Evolutionary conservation across 2,888 invertebrate genomes (phyloP).

Genomic region (Scaptodrosophila latifasciaeformis): DNA sequence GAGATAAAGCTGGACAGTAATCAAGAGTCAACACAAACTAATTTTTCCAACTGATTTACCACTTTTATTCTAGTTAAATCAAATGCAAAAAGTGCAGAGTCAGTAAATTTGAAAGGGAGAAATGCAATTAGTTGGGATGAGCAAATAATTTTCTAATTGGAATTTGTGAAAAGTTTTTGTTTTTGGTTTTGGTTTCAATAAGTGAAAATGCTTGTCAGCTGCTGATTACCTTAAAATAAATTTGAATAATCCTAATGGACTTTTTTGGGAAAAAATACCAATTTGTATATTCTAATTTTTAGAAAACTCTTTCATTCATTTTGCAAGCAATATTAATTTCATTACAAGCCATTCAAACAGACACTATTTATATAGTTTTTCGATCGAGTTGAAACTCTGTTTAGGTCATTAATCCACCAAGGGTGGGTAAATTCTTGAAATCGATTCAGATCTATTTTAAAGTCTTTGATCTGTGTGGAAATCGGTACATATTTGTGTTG

Average conservation of each 20-base stretch:
- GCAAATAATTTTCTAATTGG: not conserved
- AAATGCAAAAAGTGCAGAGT: not conserved
- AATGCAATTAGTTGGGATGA: not conserved
- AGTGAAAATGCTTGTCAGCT: conserved; percentile 40
- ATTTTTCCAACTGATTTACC: conserved; percentile 19
- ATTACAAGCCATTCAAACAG: not conserved
- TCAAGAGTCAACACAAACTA: conserved; percentile 2
- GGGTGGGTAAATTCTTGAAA: too few relatives aligned
- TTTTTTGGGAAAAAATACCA: too few relatives aligned
- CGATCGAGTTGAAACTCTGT: not conserved
- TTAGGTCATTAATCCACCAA: not conserved
- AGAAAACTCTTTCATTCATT: too few relatives aligned
- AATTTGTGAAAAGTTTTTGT: conserved; percentile 27
- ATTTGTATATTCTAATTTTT: too few relatives aligned
- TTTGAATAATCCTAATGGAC: too few relatives aligned
- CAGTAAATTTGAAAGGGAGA: conserved; percentile 7
- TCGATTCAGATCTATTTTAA: too few relatives aligned
- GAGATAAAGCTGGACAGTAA: not conserved
- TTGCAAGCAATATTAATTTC: too few relatives aligned
- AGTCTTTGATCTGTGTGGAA: too few relatives aligned
- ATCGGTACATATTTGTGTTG: too few relatives aligned
- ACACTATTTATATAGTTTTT: too few relatives aligned
- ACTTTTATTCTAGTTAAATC: conserved; percentile 13
- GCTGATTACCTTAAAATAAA: conserved; percentile 34
- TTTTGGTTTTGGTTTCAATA: conserved; percentile 22